These are phyloP conservation scores for Sebastes nivosus DNA, from an alignment of 2,797 vertebrate species.

Conservation along the genomic window DNA sequence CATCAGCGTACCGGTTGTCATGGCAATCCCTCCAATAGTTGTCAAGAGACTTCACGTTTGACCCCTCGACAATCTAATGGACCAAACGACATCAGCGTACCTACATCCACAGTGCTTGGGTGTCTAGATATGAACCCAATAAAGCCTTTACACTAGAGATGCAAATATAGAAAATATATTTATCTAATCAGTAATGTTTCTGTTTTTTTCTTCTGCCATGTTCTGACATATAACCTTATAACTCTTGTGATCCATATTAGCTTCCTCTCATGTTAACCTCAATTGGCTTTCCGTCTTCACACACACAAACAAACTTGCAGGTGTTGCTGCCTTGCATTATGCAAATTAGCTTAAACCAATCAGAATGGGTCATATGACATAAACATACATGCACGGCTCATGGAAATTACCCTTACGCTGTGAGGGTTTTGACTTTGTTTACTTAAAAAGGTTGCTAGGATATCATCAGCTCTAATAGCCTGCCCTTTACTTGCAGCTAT, in stretches of 20 bases:
- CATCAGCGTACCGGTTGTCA: background rate
- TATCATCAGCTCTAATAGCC: constrained; percentile 36
- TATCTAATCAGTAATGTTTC: background rate
- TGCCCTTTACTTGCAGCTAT: constrained; percentile 37
- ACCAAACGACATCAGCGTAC: background rate
- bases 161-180: background rate
- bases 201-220: background rate
- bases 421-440: constrained; percentile 47
- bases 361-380: constrained; percentile 29
- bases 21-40: background rate
- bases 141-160: background rate
- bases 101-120: background rate
- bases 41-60: background rate
- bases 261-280: background rate
- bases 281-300: background rate
- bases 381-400: constrained; percentile 12
- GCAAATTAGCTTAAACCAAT: constrained; percentile 46
- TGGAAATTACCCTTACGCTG: constrained; percentile 18
- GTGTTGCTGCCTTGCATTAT: constrained; percentile 46
- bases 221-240: background rate
- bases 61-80: too few species aligned
- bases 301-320: background rate
- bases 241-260: background rate
- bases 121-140: background rate
- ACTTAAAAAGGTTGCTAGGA: constrained; percentile 22